phyloP scores from a whole-genome alignment of 2,797 vertebrate species.

The Sebastolobus altivelis region DNA sequence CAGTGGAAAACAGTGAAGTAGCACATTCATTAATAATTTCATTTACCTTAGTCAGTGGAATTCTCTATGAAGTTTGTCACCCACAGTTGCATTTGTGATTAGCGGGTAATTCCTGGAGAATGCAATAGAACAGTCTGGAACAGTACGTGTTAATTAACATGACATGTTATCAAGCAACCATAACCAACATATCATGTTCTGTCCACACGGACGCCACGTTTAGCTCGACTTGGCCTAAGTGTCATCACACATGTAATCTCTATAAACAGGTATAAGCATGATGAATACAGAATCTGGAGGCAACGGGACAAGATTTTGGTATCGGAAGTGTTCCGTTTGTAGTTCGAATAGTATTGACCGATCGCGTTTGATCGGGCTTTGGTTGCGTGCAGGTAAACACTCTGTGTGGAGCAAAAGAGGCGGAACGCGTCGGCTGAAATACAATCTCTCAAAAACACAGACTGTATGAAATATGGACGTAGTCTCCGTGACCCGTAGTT shows the following conservation, averaged over 20 bases:
- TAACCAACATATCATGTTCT: neutral
- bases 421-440: no score
- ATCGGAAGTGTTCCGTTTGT: neutral
- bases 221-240: neutral
- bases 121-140: neutral
- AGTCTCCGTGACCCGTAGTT: no score
- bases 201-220: neutral
- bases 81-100: neutral
- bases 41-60: conserved; percentile 14
- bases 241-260: neutral
- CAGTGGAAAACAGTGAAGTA: conserved; percentile 20
- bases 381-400: no score
- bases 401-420: no score
- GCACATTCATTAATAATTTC: neutral
- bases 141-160: neutral
- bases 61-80: neutral
- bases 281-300: neutral
- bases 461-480: no score
- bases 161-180: neutral
- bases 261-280: neutral
- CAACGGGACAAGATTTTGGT: neutral
- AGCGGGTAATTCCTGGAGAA: neutral
- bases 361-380: no score
- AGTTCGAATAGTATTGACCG: no score
- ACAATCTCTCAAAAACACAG: no score